Evolutionary conservation across 2,113 vertebrate species (phyloP).

Genomic region (Myiopsitta monachus): DNA sequence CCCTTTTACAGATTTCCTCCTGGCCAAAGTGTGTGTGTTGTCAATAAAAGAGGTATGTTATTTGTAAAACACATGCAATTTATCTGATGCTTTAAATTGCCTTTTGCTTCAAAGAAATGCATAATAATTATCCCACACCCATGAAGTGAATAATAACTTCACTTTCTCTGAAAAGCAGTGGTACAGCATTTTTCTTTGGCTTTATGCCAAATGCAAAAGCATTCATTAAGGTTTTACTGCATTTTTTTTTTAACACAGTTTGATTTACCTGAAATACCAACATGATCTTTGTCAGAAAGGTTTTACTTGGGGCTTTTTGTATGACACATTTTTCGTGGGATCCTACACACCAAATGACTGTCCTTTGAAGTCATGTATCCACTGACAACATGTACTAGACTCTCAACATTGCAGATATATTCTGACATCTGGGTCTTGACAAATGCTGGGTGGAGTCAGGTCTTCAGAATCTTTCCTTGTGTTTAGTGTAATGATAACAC

Average conservation of each 20-base stretch:
- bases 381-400: not conserved
- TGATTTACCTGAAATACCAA: slow-evolving; percentile 1
- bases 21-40: not conserved
- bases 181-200: slow-evolving; percentile 28
- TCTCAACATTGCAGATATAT: not conserved
- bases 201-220: not conserved
- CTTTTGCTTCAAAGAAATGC: slow-evolving; percentile 6
- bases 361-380: not conserved
- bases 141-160: slow-evolving; percentile 13
- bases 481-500: not conserved
- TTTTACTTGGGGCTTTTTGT: not conserved
- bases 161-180: slow-evolving; percentile 25
- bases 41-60: not conserved
- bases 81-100: slow-evolving; percentile 17
- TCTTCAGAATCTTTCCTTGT: not conserved
- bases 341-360: not conserved
- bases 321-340: not conserved
- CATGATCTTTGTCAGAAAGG: not conserved
- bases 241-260: not conserved
- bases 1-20: not conserved
- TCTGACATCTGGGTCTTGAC: not conserved
- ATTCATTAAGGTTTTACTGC: slow-evolving; percentile 8
- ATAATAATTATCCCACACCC: slow-evolving; percentile 43
- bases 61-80: slow-evolving; percentile 10
- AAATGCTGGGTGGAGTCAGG: not conserved